phyloP scores from a whole-genome alignment of 2,113 vertebrate genomes.

The Laticauda laticaudata region DNA sequence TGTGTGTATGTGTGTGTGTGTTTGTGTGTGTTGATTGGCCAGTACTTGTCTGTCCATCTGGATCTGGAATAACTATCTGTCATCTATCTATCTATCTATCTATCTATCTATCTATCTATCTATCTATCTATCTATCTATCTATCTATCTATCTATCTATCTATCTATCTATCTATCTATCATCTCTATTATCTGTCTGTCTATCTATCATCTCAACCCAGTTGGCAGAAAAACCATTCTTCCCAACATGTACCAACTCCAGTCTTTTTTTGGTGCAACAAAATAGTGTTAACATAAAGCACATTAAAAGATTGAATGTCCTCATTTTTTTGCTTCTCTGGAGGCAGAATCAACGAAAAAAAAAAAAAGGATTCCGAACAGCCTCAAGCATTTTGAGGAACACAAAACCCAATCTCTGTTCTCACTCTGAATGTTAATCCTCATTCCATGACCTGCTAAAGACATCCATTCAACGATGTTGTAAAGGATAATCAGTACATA shows the following conservation, averaged over 20 bases:
- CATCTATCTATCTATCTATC: too few species aligned
- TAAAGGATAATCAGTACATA: conserved; percentile 55
- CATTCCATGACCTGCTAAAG: conserved; percentile 44
- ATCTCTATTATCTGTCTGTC: not conserved
- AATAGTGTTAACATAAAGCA: not conserved
- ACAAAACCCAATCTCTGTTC: conserved; percentile 38
- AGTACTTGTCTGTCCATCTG: too few species aligned
- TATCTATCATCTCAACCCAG: not conserved
- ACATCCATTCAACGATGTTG: conserved; percentile 55
- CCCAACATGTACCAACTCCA: not conserved
- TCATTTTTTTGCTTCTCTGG: not conserved
- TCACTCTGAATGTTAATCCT: conserved; percentile 33
- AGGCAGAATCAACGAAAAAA: not conserved
- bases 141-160: not conserved
- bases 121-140: too few species aligned
- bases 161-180: not conserved
- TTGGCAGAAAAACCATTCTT: not conserved
- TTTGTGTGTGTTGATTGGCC: too few species aligned
- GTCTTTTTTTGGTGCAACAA: not conserved
- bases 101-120: too few species aligned
- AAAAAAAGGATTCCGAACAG: not conserved
- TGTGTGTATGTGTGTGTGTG: too few species aligned
- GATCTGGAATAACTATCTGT: too few species aligned
- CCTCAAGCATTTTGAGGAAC: conserved; percentile 39
- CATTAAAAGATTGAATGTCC: not conserved